Base-by-base conservation (phyloP, 2,113 vertebrate species). In the Petroica traversi region DNA sequence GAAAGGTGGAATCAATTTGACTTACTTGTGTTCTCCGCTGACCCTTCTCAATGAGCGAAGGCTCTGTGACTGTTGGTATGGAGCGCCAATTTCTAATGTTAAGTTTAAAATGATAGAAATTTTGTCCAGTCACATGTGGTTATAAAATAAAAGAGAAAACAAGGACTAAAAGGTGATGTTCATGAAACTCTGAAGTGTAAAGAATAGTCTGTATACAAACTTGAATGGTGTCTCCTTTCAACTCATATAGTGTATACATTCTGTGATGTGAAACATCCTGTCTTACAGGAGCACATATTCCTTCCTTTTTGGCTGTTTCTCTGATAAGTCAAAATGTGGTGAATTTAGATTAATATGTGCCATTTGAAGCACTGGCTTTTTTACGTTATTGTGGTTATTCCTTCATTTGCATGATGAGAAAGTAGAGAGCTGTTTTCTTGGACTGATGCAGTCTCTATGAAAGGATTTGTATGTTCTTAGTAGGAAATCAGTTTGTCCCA, bases 181-280 rank as follows among this genome's bases (percentile, higher is more conserved):
- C 22, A 19, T 52, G 8, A n/a, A 41, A 68, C 5, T 74, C 19
- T 61, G 29, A 82, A 40, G 12, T 33, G 6, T 54, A n/a, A 78
- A 78, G 58, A 33, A 6, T 25, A 58, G 23, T 6, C 26, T 84
- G 4, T 58, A 29, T 83, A 23, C n/a, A 78, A 59, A 85, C 3
- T 38, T 72, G 34, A 14, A 31, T 57, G 6, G 8, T 7, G 9
- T 81, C 12, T 94, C 17, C 43, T 89, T 71, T 58, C 45, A 69
- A 16, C 9, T 68, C 12, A 12, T 20, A 15, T 14, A 8, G 12
- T 0, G 0, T 29, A 22, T 26, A 7, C 5, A 11, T 89, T 77
- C 31, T 74, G 8, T 8, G 25, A 0, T 49, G 9, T 73, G 28
- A 55, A 62, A 48, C 33, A 9, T 74, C 19, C 25, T 66, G 14